These are phyloP conservation scores for Drosophila nikananu DNA, from an alignment of 1,140 invertebrate species.

Conservation along the genomic window DNA sequence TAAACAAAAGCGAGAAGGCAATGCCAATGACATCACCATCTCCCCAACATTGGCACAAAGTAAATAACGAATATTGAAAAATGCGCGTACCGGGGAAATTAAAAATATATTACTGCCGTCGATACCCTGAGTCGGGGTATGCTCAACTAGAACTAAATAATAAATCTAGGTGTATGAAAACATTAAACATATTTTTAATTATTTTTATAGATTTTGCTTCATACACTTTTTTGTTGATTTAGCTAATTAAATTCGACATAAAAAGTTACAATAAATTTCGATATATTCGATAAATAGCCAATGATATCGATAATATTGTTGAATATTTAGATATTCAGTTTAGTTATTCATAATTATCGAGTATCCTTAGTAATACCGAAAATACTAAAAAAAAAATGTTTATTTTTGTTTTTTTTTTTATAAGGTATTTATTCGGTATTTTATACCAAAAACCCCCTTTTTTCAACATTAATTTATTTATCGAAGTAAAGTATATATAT, in stretches of 20 bases:
- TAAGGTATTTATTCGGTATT: neutral
- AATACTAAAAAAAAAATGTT: no score
- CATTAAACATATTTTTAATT: neutral
- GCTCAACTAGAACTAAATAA: neutral
- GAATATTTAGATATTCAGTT: no score
- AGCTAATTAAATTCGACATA: neutral
- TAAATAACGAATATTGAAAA: constrained; percentile 69
- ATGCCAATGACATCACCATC: constrained; percentile 67
- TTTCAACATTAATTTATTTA: neutral
- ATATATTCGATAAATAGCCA: neutral
- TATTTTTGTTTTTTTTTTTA: no score
- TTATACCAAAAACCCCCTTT: no score
- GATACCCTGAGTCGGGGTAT: constrained; percentile 14
- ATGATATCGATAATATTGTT: no score
- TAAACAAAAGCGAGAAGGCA: constrained; percentile 13
- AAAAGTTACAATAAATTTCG: neutral
- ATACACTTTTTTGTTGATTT: neutral
- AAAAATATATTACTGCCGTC: constrained; percentile 55
- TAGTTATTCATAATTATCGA: no score
- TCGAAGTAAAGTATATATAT: neutral
- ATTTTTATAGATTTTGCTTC: neutral
- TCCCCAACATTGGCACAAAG: constrained; percentile 33
- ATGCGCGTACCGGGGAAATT: constrained; percentile 54
- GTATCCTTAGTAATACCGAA: no score
- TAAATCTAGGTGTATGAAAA: neutral